Evolutionary conservation across 2,888 invertebrate species (phyloP), one percentile per base, ranked within the genome.

Genomic region (Galerucella nymphaeae): DNA sequence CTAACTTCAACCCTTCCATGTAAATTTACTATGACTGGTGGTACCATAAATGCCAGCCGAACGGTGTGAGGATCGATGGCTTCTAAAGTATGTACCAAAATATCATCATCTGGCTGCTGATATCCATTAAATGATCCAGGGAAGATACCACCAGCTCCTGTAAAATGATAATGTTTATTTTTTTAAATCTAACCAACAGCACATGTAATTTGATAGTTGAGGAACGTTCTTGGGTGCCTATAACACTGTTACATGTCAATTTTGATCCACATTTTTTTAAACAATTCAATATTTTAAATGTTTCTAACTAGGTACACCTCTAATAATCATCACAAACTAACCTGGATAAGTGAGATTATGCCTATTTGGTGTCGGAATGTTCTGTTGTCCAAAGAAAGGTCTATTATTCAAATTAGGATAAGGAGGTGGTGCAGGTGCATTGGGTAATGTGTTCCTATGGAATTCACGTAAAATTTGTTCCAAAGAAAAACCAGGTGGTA

Each of bases 1-100:
- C 95, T 90, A 74, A 96, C 88, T 86, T 96, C 96, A 2, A 96
- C 94, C 76, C 95, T 91, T 70, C 96, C 96, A 81, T 94, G 93
- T 59, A 96, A 88, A 41, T 96, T 96, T 10, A 96, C 95, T 77
- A 95, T 90, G 1, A 95, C 90, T 20, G 91, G 89, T 0, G 96
- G 96, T 11, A 96, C 92, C 4, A 93, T 93, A 84, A 96, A 96
- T 13, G 94, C 90, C 83, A 96, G 90, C 76, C 94, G 92, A 10
- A 96, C 92, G 42, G 94, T 93, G 20, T 92, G 91, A 0, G 94
- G 91, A 78, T 95, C 93, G 71, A 96, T 89, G 2, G 95, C 91
- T 84, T 94, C 93, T 77, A 96, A 83, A 0, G 83, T 82, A 64
- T 90, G 88, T 16, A 91, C 89, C 14, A 86, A 85, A 65, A 91